These are phyloP conservation scores for Tipula unca DNA, from an alignment of 2,888 invertebrate genomes.

Conservation along the genomic window DNA sequence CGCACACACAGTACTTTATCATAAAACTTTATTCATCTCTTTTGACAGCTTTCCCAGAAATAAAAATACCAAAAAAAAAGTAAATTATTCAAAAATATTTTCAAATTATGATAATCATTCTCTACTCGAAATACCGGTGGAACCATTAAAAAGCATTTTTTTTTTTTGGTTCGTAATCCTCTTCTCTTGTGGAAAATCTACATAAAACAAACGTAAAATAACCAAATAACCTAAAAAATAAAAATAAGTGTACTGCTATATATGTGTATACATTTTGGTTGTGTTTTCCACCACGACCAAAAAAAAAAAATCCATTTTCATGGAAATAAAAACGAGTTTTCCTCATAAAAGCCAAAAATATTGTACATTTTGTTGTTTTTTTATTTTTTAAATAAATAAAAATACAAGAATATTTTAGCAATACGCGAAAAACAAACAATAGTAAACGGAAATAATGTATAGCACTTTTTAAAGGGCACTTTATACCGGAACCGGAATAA, in stretches of 20 bases:
- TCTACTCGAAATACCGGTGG: slow-evolving; percentile 9
- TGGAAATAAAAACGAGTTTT: background rate
- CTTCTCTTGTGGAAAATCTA: background rate
- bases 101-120: slow-evolving; percentile 2
- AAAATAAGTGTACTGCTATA: background rate
- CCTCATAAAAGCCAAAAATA: background rate
- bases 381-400: background rate
- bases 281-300: background rate
- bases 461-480: slow-evolving; percentile 14
- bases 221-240: background rate
- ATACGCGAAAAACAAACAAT: background rate
- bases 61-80: background rate
- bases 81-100: background rate
- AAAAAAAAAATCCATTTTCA: background rate
- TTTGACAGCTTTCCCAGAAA: background rate
- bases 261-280: background rate
- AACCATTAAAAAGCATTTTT: background rate
- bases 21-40: background rate
- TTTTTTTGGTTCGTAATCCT: background rate
- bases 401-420: background rate
- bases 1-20: background rate
- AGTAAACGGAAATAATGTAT: background rate
- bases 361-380: background rate
- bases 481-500: slow-evolving; percentile 8
- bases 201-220: background rate